Base-by-base conservation (phyloP, 2,113 vertebrate genomes). In the Xiphorhynchus elegans region DNA sequence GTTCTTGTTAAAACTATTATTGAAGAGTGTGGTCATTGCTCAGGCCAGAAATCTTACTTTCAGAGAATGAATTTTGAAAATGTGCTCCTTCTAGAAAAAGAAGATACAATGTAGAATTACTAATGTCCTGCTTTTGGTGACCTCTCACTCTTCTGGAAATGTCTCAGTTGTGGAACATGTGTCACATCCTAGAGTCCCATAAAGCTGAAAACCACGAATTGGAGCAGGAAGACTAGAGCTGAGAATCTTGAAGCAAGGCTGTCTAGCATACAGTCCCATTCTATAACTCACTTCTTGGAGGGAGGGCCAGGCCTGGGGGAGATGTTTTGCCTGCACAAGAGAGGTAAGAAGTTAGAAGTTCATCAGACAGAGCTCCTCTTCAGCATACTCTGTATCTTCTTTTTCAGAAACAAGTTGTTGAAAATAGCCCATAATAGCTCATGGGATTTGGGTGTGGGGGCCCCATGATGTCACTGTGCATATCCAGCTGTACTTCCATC, bases 101-200 rank as follows among this genome's bases (percentile, higher is more conserved):
- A 58, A 8, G 6, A 1, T 74, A 31, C 44, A 0, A 3, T 46
- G 29, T 14, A 40, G 18, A 80, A 68, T 17, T 29, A 37, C 58
- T 35, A 24, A 25, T 33, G 28, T 52, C 23, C 33, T 92, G 17
- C 15, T 64, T 67, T 79, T 73, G 37, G 13, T 84, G 55, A 74
- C 12, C 21, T 63, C 19, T 73, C 10, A 3, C 16, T 76, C 17
- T 9, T 88, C 52, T 77, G 40, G 35, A 63, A 73, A 29, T n/a
- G 9, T 53, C 35, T 59, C 31, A 26, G 24, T 49, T 60, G 17
- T 11, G 12, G 35, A 89, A 81, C 11, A 35, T 5, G 3, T 11
- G 10, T 44, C 9, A 5, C 23, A 29, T 56, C 16, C 17, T 1
- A 0, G 35, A 11, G 21, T 87, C 31, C 13, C 2, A 1, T 55